Evolutionary conservation across 2,888 invertebrate species (phyloP).

Genomic region (Hemicrepidius hirtus): DNA sequence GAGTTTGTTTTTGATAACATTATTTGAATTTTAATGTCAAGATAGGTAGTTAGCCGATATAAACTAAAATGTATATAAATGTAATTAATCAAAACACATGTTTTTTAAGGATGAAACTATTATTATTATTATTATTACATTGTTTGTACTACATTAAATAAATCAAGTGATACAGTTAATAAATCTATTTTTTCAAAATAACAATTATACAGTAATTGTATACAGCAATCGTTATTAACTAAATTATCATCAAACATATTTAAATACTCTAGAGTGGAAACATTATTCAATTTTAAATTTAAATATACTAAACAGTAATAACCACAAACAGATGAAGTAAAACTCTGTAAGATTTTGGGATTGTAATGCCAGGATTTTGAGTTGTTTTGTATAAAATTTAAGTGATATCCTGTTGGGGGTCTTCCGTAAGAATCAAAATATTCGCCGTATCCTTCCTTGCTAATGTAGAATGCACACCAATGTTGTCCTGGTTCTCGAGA

Average conservation of each 20-base stretch:
- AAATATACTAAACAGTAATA: conserved; percentile 26
- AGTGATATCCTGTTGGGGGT: conserved; percentile 14
- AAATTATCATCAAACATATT: conserved; percentile 16
- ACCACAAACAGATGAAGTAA: conserved; percentile 19
- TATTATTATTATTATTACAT: background rate
- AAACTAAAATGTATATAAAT: no score
- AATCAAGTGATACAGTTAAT: conserved; percentile 3
- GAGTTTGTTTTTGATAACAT: no score
- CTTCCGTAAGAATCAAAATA: conserved; percentile 33
- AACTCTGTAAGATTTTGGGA: conserved; percentile 1
- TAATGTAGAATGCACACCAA: conserved; percentile 29
- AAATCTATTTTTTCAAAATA: conserved; percentile 9
- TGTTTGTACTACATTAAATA: conserved; percentile 3
- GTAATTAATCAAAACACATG: no score
- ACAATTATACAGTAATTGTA: conserved; percentile 9
- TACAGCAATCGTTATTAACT: conserved; percentile 1
- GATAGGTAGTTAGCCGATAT: no score
- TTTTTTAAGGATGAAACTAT: no score
- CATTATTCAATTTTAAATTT: conserved; percentile 16
- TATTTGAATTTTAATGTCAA: no score
- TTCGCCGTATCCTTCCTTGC: conserved; percentile 12
- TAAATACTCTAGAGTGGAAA: background rate
- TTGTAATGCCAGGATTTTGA: background rate
- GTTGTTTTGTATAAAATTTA: conserved; percentile 23
- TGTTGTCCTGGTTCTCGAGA: conserved; percentile 26